These are phyloP conservation scores for Lagria hirta DNA, from an alignment of 2,888 invertebrate genomes.

Conservation along the genomic window DNA sequence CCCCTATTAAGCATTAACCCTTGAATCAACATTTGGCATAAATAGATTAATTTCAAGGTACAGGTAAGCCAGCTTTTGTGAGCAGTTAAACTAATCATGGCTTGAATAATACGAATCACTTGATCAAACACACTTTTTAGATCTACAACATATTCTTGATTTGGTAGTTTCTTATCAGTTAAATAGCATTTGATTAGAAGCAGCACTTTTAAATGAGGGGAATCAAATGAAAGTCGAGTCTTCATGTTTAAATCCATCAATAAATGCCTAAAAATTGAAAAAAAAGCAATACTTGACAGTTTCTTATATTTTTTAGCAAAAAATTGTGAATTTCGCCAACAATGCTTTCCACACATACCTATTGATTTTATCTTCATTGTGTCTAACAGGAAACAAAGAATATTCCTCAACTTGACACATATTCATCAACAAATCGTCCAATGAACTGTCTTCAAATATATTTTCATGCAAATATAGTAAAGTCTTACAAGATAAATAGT, in stretches of 20 bases:
- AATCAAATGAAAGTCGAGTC: constrained; percentile 77
- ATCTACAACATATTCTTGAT: constrained; percentile 94
- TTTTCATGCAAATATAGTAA: constrained; percentile 78
- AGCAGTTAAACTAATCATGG: constrained; percentile 93
- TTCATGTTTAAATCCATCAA: constrained; percentile 73
- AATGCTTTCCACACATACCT: constrained; percentile 57
- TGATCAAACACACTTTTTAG: constrained; percentile 97
- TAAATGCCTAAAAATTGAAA: constrained; percentile 66
- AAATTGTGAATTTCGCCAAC: neutral
- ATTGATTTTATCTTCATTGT: constrained; percentile 94
- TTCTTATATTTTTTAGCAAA: neutral
- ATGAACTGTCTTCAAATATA: constrained; percentile 63
- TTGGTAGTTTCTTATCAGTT: constrained; percentile 77
- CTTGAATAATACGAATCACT: constrained; percentile 92
- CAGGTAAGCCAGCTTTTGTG: constrained; percentile 88
- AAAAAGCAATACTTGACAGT: neutral
- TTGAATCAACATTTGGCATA: constrained; percentile 91
- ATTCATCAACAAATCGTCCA: constrained; percentile 74
- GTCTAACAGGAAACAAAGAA: constrained; percentile 91
- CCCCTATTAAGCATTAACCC: constrained; percentile 82
- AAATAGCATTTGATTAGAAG: constrained; percentile 94
- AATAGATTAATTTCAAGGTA: constrained; percentile 71
- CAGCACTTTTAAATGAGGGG: constrained; percentile 92
- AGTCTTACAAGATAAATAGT: constrained; percentile 92
- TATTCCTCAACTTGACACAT: constrained; percentile 88